These are phyloP conservation scores for Gasterosteus aculeatus DNA, from an alignment of 2,113 vertebrate species.

Conservation along the genomic window DNA sequence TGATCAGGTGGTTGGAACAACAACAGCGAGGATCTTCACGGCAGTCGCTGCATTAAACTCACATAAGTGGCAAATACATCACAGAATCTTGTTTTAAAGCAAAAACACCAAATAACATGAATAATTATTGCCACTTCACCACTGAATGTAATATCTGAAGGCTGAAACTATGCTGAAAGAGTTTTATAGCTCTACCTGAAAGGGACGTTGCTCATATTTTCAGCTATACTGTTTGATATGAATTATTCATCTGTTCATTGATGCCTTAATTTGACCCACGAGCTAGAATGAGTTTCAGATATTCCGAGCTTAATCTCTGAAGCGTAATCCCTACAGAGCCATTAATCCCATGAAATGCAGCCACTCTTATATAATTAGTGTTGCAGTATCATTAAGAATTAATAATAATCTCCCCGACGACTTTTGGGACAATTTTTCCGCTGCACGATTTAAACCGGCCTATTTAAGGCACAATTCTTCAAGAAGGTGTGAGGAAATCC, in stretches of 20 bases:
- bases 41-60: neutral
- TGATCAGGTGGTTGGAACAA: conserved; percentile 31
- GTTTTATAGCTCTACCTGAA: neutral
- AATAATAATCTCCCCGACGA: conserved; percentile 24
- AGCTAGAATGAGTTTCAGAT: conserved; percentile 16
- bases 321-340: conserved; percentile 23
- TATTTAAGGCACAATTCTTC: conserved; percentile 46
- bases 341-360: conserved; percentile 37
- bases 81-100: neutral
- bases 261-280: conserved; percentile 31
- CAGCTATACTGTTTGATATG: neutral
- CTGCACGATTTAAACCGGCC: conserved; percentile 46
- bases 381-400: conserved; percentile 33
- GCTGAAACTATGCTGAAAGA: conserved; percentile 7
- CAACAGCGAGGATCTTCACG: conserved; percentile 19
- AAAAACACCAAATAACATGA: neutral
- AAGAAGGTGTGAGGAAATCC: conserved; percentile 20
- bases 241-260: conserved; percentile 40
- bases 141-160: neutral
- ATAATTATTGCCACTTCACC: neutral
- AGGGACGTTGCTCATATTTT: conserved; percentile 1
- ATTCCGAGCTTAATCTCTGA: conserved; percentile 8
- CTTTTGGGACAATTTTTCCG: conserved; percentile 30
- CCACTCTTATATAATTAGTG: conserved; percentile 11
- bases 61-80: neutral